A percentile compares a stretch with the other conserved stretches of the same genome.
These are phyloP conservation scores for Agrilus mali DNA, from an alignment of 2,888 invertebrate species.

Conservation along the genomic window DNA sequence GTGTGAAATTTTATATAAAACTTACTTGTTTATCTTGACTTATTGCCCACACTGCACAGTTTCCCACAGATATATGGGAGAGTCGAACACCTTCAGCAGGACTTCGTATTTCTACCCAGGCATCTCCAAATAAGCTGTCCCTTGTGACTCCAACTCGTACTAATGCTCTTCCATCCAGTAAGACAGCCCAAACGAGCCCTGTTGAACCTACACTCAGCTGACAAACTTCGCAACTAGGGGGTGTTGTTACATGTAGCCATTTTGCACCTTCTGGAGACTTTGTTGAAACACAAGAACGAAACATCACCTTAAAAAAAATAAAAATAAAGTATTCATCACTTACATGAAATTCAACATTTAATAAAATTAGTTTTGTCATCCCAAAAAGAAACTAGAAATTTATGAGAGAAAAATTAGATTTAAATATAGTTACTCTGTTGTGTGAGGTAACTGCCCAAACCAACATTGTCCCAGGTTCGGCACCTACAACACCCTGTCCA, in stretches of 20 bases:
- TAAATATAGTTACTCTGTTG: conserved; percentile 48
- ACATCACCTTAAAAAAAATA: conserved; percentile 54
- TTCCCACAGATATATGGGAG: conserved; percentile 68
- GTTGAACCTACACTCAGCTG: conserved; percentile 78
- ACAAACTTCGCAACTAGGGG: conserved; percentile 67
- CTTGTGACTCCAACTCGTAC: conserved; percentile 75
- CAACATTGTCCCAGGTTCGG: conserved; percentile 57
- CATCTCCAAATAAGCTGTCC: conserved; percentile 49
- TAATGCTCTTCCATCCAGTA: conserved; percentile 72
- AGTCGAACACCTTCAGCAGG: conserved; percentile 60
- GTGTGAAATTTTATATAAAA: too few relatives aligned
- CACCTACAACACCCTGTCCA: conserved; percentile 70
- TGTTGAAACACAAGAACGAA: conserved; percentile 66
- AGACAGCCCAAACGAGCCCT: conserved; percentile 77
- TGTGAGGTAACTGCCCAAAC: conserved; percentile 93
- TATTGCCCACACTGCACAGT: conserved; percentile 66
- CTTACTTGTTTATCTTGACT: conserved; percentile 56
- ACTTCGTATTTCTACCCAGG: conserved; percentile 72
- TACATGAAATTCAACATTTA: too few relatives aligned
- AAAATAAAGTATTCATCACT: not conserved
- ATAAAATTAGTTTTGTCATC: too few relatives aligned
- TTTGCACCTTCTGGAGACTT: conserved; percentile 77
- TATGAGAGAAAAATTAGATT: too few relatives aligned
- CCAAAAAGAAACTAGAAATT: too few relatives aligned
- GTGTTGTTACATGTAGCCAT: conserved; percentile 70